Evolutionary conservation across 1,140 invertebrate genomes (phyloP).

Genomic region (Wasmannia auropunctata): DNA sequence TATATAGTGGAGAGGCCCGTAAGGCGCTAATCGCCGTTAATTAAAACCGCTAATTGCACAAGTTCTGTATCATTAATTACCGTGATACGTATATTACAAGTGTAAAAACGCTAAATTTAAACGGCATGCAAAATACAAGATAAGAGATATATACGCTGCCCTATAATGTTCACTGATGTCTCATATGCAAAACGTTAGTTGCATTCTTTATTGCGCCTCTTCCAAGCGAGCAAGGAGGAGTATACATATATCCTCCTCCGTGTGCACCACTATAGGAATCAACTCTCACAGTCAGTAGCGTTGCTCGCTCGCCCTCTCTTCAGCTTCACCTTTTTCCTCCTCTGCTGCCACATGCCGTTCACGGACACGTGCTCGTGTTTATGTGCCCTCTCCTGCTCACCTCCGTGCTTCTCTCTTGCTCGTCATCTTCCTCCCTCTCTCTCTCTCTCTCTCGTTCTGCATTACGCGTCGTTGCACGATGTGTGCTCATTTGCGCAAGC

Average conservation of each 20-base stretch:
- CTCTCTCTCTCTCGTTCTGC: not conserved
- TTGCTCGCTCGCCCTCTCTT: slow-evolving; percentile 30
- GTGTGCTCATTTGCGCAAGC: slow-evolving; percentile 42
- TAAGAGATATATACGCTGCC: not conserved
- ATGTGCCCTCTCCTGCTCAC: slow-evolving; percentile 16
- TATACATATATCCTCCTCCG: not conserved
- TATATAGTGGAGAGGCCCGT: not conserved
- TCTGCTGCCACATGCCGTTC: slow-evolving; percentile 34
- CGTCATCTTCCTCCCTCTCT: not conserved
- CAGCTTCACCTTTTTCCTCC: slow-evolving; percentile 35
- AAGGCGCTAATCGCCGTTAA: slow-evolving; percentile 34
- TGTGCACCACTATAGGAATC: slow-evolving; percentile 7
- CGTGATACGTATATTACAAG: not conserved
- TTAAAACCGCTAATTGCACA: slow-evolving; percentile 25
- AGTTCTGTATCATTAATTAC: slow-evolving; percentile 19
- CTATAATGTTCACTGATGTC: not conserved
- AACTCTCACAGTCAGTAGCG: slow-evolving; percentile 38
- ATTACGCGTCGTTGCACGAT: slow-evolving; percentile 23
- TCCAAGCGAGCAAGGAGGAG: not conserved
- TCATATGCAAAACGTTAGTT: slow-evolving; percentile 17
- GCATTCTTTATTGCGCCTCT: slow-evolving; percentile 25
- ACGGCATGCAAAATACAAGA: not conserved
- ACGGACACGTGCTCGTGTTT: slow-evolving; percentile 55
- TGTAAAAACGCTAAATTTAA: not conserved
- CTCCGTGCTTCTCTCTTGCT: not conserved